These are phyloP conservation scores for Cyprinus carpio DNA, from an alignment of 2,113 vertebrate genomes.

Conservation along the genomic window DNA sequence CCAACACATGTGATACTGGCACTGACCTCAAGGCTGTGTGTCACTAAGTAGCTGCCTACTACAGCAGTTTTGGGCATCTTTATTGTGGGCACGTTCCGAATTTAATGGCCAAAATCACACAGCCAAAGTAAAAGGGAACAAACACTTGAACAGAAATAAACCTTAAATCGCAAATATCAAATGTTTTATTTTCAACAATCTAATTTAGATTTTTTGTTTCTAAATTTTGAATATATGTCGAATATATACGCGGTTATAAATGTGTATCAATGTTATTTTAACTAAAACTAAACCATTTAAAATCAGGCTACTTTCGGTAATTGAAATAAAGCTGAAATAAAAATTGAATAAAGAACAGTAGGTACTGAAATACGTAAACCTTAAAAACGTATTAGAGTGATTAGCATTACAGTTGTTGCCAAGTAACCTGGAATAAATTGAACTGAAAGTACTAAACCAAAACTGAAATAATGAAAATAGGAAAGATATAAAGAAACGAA, in stretches of 20 bases:
- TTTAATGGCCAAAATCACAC: not conserved
- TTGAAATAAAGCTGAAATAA: not conserved
- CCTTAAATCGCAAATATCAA: not conserved
- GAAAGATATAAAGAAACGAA: too few species aligned
- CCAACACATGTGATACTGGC: constrained; percentile 23
- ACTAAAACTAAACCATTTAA: not conserved
- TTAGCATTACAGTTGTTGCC: not conserved
- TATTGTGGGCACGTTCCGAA: not conserved
- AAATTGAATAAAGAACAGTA: not conserved
- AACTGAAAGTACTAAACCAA: too few species aligned
- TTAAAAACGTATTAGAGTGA: too few species aligned
- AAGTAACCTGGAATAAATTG: not conserved
- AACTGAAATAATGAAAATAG: too few species aligned
- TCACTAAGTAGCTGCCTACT: not conserved
- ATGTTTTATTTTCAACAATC: not conserved
- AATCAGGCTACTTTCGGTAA: not conserved
- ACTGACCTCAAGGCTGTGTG: constrained; percentile 4
- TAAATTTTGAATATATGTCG: not conserved
- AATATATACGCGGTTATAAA: not conserved
- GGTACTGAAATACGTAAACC: too few species aligned
- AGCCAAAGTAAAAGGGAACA: not conserved
- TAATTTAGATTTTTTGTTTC: not conserved
- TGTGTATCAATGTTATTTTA: not conserved
- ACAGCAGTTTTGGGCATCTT: not conserved
- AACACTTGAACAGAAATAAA: not conserved